These are phyloP conservation scores for Eurypyga helias DNA, from an alignment of 2,113 vertebrate genomes.

Conservation along the genomic window DNA sequence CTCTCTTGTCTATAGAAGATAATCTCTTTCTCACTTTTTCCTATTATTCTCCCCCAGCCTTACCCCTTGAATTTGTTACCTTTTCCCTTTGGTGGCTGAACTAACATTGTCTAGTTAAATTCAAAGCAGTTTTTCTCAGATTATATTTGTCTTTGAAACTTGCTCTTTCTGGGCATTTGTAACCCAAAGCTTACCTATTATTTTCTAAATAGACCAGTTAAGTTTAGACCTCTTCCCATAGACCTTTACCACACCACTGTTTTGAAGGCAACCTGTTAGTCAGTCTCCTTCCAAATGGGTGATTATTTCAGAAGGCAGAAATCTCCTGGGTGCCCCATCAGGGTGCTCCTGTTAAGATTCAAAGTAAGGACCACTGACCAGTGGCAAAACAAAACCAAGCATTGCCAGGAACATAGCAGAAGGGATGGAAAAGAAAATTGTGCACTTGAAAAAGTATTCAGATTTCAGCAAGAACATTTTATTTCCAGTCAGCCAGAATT, in stretches of 20 bases:
- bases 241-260: neutral
- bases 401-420: neutral
- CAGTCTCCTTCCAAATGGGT: neutral
- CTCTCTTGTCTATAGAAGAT: neutral
- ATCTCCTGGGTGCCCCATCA: neutral
- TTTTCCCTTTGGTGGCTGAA: neutral
- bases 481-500: neutral
- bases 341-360: neutral
- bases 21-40: neutral
- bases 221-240: neutral
- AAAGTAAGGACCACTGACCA: neutral
- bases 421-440: neutral
- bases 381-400: neutral
- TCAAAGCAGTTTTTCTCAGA: neutral
- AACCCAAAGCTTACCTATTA: neutral
- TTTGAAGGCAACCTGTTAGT: neutral
- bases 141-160: neutral
- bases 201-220: neutral
- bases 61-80: neutral
- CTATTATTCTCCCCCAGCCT: neutral
- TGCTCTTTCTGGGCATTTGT: neutral
- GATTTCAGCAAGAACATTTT: neutral
- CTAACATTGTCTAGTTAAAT: neutral
- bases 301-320: neutral
- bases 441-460: neutral